These are phyloP conservation scores for Sigmodon hispidus DNA, from an alignment of 2,113 vertebrate species.

Conservation along the genomic window DNA sequence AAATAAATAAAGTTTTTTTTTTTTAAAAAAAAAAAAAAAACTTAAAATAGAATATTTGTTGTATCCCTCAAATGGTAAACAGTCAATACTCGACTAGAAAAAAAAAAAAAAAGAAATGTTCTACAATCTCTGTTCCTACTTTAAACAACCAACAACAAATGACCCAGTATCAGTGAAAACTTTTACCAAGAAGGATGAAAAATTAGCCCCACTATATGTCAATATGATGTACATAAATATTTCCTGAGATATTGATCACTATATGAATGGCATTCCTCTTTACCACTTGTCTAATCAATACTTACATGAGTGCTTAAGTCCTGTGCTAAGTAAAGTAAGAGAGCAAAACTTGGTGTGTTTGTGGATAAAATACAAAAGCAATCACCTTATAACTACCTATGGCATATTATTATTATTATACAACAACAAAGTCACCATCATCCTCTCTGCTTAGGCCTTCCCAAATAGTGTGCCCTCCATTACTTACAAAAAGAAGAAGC, in stretches of 20 bases:
- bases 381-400: background rate
- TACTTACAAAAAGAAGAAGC: background rate
- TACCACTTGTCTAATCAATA: background rate
- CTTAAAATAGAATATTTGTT: too few relatives aligned
- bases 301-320: background rate
- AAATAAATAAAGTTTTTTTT: too few relatives aligned
- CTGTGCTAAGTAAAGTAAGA: background rate
- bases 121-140: background rate
- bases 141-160: background rate
- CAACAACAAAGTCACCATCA: background rate
- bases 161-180: background rate
- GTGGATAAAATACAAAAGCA: background rate
- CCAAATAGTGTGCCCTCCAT: background rate
- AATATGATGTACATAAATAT: background rate
- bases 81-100: too few relatives aligned
- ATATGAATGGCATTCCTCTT: background rate
- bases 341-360: background rate
- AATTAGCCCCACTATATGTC: background rate
- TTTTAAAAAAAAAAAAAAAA: too few relatives aligned
- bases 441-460: background rate
- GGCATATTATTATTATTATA: background rate
- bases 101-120: too few relatives aligned
- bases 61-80: too few relatives aligned
- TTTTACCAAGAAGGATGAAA: background rate
- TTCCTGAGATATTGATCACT: background rate